Evolutionary conservation across 1,140 invertebrate genomes (phyloP), one percentile per base, ranked within the genome.

Genomic region (Pseudomyrmex gracilis): DNA sequence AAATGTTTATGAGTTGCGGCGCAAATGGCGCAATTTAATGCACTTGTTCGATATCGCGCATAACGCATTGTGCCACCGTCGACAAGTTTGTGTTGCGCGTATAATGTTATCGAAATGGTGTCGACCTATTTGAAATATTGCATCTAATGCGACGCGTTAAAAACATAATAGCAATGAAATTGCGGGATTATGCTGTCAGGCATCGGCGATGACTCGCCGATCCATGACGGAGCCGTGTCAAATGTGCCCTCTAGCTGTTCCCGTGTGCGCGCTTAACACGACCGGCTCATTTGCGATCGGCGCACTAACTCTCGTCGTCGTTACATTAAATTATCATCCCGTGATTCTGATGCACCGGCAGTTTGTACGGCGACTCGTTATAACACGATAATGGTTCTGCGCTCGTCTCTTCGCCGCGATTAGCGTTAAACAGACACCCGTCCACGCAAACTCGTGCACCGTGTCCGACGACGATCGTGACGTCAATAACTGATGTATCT

Each of bases 161-260:
- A 80, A 80, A 80, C 67, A 58, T 80, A 80, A 80, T 80, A 80
- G 71, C 76, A 80, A 80, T 77, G 73, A 83, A 76, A 78, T 17
- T 49, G 20, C 73, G 49, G 51, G 61, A 63, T 83, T 83, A 76
- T 67, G 63, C 68, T 83, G 82, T 77, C 71, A 61, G 55, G 71
- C 71, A 51, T 64, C 47, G 58, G 45, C 73, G 90, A 93, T 93
- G 91, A 94, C 93, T 94, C 93, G 93, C 90, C 91, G 92, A 94
- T 93, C 90, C 90, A 90, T 91, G 90, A 90, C 90, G 92, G 87
- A 70, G 77, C 85, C 92, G 92, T 93, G 92, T 93, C 92, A 91
- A 92, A 92, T 93, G 90, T 92, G 91, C 91, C 90, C 87, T 86
- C 86, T 71, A 70, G 57, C 80, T 88, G 83, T 91, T 89, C 87